These are phyloP conservation scores for Drosophila rellima DNA, from an alignment of 2,888 invertebrate genomes.

Conservation along the genomic window DNA sequence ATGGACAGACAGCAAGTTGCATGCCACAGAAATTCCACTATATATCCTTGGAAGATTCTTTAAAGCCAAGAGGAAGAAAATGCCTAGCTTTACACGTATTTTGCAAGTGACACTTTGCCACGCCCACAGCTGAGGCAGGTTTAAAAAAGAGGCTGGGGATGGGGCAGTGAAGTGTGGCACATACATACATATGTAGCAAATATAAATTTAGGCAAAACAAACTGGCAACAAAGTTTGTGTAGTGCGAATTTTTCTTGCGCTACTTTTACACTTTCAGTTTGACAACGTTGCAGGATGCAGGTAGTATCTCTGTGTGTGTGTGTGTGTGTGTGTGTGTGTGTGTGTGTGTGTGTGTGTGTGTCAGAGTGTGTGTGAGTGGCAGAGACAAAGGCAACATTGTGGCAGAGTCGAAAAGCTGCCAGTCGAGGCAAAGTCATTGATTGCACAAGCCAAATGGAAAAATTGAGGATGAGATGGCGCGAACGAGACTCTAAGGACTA, in stretches of 20 bases:
- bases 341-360: constrained; percentile 17
- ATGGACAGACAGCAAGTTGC: constrained; percentile 2
- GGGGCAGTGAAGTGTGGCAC: not conserved
- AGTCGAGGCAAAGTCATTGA: constrained; percentile 62
- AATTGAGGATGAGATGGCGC: constrained; percentile 11
- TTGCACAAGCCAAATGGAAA: constrained; percentile 53
- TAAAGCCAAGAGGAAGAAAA: constrained; percentile 12
- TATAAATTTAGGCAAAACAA: constrained; percentile 73
- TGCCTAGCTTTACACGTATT: constrained; percentile 27
- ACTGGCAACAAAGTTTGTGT: constrained; percentile 69
- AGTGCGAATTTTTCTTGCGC: constrained; percentile 48
- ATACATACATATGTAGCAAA: constrained; percentile 10
- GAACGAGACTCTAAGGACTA: constrained; percentile 42
- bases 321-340: constrained; percentile 25
- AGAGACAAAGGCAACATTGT: constrained; percentile 50
- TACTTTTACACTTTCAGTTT: constrained; percentile 53
- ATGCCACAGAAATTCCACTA: constrained; percentile 2
- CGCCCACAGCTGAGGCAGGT: constrained; percentile 7
- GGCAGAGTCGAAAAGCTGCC: constrained; percentile 38
- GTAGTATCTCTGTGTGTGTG: constrained; percentile 8
- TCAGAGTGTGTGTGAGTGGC: constrained; percentile 24
- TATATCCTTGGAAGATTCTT: constrained; percentile 9
- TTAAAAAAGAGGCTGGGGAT: constrained; percentile 6
- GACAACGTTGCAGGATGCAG: constrained; percentile 22
- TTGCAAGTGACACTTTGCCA: constrained; percentile 27